Evolutionary conservation across 2,113 vertebrate genomes (phyloP), one percentile per base, ranked within the genome.

Genomic region (Chaetodon auriga): DNA sequence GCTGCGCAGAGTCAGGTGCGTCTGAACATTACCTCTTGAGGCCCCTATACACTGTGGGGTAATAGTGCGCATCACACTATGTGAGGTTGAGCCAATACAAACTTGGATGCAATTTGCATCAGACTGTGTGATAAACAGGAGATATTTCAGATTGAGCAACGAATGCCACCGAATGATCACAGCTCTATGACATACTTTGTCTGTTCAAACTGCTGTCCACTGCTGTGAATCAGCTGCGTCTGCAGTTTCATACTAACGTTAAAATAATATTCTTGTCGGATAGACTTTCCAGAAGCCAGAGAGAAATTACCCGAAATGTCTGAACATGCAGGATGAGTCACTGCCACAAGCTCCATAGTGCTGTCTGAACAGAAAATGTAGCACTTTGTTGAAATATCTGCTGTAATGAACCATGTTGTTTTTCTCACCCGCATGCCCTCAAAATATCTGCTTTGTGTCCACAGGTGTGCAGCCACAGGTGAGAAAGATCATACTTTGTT

Each of bases 391-490:
- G 6, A 72, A 8, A 25, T 18, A 46, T 46, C 6, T 46, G 23
- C 2, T 58, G 7, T 25, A 30, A 30, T 7, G 1, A 72, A 19
- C 5, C 0, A 0, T 55, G 5, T 13, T 30, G 0, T 41, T 6
- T 19, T 57, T 61, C n/a, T 6, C 10, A 41, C 18, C 1, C 13
- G 36, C 12, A 35, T 25, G 11, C 23, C 36, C 43, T 75, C 23
- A 79, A 64, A 57, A 2, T 16, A 1, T 1, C 45, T 81, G 23
- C 4, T 63, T 75, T 68, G 1, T 78, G 6, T 68, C 70, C 48
- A 68, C 79, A 84, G 86, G 3, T 82, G 38, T 13, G 19, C 25
- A n/a, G 14, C 2, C 3, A 9, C 21, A 38, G 86, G 86, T 85
- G 58, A 79, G 82, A 73, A 68, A 80, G 21, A 35, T 9, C 18